Base-by-base conservation (phyloP, 2,113 vertebrate species). In the Heterocephalus glaber region DNA sequence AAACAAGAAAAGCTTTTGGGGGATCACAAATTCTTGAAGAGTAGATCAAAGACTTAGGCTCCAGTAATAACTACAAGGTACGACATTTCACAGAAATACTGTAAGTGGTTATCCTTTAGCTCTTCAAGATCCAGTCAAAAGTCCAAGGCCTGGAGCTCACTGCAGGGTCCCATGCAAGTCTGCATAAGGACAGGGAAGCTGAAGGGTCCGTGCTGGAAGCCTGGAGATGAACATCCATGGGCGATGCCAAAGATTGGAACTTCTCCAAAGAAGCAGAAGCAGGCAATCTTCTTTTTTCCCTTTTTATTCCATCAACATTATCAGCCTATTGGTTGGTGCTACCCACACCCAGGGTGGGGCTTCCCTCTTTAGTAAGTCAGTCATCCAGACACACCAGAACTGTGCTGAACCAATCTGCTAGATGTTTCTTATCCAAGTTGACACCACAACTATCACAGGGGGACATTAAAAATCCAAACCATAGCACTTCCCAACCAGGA, bases 1-100 rank as follows among this genome's bases (percentile, higher is more conserved):
- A 41, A 94, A 41, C 26, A 49, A 83, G 61, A 58, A 86, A 88
- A 95, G n/a, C 60, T 12, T 93, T 65, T 65, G 49, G 74, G 81
- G 79, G 52, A 79, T 54, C 54, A 70, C 41, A 11, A 9, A 44
- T 88, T 91, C 70, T 66, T 72, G 7, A 81, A 88, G 49, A 86
- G 41, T 8, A 65, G 61, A 5, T 85, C 20, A 66, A 84, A 92
- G 65, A 44, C 85, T 56, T 56, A 22, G 49, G 41, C 74, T 84
- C 47, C 33, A 47, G 63, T 26, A 44, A 19, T 44, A 61, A 63
- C 22, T 68, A 26, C 12, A 63, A n/a, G 79, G 52, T 24, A 60
- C 44, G 33, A 72, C 76, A 92, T 72, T 85, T 54, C 88, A 49
- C 89, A 85, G 74, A 83, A 89, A 60, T 44, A 49, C 44, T 47